Base-by-base conservation (phyloP, 2,888 invertebrate species). In the Archips crataeganus region DNA sequence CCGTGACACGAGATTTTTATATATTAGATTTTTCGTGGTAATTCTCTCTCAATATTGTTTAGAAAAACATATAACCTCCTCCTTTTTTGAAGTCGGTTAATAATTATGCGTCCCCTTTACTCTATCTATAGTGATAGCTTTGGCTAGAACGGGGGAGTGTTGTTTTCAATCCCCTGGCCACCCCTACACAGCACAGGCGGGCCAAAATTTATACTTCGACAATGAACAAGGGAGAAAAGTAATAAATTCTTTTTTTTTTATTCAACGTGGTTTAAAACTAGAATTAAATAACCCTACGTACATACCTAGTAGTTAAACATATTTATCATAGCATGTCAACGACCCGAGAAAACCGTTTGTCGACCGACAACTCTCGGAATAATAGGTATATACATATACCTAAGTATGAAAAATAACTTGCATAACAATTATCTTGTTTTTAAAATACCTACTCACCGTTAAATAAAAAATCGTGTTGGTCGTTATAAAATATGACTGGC, bases 151-250 rank as follows among this genome's bases (percentile, higher is more conserved):
- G 68, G 72, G 62, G 67, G 69, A 67, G 60, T 68, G 81, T 83
- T 82, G 86, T 85, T 86, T 84, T 74, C 80, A 78, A 79, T 82
- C 81, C 84, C 82, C 81, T 75, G 74, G 70, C 74, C 76, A 83
- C 82, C 77, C 42, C 54, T 45, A 45, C 5, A 11, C 3, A 39
- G 0, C 11, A 45, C 54, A 34, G 32, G 47, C 61, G 64, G 32
- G 66, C 42, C 36, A 36, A 36, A 36, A 47, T 13, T 60, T 11
- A 61, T 39, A 39, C 39, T 54, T 13, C 2, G 36, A 36, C 36
- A 36, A 36, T 36, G 36, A 36, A 36, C 36, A 5, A 36, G 36
- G 5, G 36, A 36, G 36, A 36, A 36, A 36, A 36, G 36, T 36
- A 36, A 36, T 36, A 36, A 3, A 36, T 36, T 36, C 3, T 36